Percentiles rank a stretch among this genome's conserved stretches.
Evolutionary conservation across 2,888 invertebrate species (phyloP).

Genomic region (Clanis bilineata): DNA sequence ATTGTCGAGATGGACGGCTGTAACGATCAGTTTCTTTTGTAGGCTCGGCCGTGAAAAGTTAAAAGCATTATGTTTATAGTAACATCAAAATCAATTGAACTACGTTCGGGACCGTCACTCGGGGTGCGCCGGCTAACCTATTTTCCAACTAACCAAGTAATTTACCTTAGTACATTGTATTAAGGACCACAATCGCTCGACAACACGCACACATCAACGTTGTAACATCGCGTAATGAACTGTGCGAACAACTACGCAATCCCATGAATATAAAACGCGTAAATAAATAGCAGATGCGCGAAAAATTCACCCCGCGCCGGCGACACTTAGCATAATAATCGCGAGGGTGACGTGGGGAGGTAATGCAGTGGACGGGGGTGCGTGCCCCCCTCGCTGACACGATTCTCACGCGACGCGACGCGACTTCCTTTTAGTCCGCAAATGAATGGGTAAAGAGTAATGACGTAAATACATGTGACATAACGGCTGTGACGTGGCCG

Average conservation of each 20-base stretch:
- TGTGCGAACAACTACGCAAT: conserved; percentile 65
- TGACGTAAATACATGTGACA: conserved; percentile 51
- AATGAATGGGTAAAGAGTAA: conserved; percentile 74
- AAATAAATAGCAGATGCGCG: conserved; percentile 83
- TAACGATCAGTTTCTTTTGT: conserved; percentile 21
- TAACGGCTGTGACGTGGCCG: conserved; percentile 52
- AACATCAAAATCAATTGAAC: conserved; percentile 66
- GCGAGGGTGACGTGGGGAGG: conserved; percentile 52
- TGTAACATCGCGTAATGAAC: conserved; percentile 71
- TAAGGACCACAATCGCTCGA: conserved; percentile 44
- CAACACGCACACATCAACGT: conserved; percentile 39
- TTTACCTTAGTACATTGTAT: conserved; percentile 30
- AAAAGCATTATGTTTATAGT: conserved; percentile 44
- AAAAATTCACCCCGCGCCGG: conserved; percentile 76
- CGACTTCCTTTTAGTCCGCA: conserved; percentile 72
- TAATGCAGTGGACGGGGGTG: conserved; percentile 34
- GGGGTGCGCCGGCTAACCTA: conserved; percentile 66
- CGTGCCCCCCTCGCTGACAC: conserved; percentile 68
- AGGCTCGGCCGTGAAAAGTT: conserved; percentile 27
- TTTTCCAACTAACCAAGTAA: conserved; percentile 30
- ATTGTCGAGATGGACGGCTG: neutral
- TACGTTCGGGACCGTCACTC: conserved; percentile 61
- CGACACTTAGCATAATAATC: conserved; percentile 81
- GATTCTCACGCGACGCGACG: conserved; percentile 79
- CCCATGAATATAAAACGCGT: conserved; percentile 80